phyloP scores from a whole-genome alignment of 2,888 invertebrate species.

The Tanypteryx hageni region DNA sequence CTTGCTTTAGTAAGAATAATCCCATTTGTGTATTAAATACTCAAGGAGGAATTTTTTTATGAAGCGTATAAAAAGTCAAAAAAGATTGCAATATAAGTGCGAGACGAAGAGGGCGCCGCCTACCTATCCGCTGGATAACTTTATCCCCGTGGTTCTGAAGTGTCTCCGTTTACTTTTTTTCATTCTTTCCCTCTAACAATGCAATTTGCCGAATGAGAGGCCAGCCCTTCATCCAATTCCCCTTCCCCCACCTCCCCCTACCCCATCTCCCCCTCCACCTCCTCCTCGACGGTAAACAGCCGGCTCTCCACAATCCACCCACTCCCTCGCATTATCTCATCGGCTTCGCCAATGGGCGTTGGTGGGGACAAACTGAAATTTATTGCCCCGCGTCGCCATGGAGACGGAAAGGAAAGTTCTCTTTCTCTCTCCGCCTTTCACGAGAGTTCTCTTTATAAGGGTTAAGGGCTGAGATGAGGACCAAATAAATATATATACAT shows the following conservation, averaged over 20 bases:
- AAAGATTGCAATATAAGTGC: no score
- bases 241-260: no score
- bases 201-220: conserved; percentile 49
- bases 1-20: no score
- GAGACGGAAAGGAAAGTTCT: not conserved
- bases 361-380: conserved; percentile 46
- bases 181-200: not conserved
- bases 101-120: not conserved
- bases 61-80: no score
- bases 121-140: not conserved
- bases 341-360: not conserved
- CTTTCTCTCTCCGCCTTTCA: not conserved
- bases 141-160: not conserved
- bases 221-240: no score
- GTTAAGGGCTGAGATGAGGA: not conserved
- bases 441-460: not conserved
- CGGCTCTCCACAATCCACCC: not conserved
- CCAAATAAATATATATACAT: not conserved
- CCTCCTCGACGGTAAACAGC: not conserved
- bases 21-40: no score
- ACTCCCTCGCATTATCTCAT: not conserved
- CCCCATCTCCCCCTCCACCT: not conserved
- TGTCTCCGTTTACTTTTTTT: no score
- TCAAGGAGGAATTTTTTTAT: no score
- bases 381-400: conserved; percentile 42